Percentiles rank a stretch among this genome's conserved stretches.
These are phyloP conservation scores for Ormia ochracea DNA, from an alignment of 2,888 invertebrate genomes.

Conservation along the genomic window DNA sequence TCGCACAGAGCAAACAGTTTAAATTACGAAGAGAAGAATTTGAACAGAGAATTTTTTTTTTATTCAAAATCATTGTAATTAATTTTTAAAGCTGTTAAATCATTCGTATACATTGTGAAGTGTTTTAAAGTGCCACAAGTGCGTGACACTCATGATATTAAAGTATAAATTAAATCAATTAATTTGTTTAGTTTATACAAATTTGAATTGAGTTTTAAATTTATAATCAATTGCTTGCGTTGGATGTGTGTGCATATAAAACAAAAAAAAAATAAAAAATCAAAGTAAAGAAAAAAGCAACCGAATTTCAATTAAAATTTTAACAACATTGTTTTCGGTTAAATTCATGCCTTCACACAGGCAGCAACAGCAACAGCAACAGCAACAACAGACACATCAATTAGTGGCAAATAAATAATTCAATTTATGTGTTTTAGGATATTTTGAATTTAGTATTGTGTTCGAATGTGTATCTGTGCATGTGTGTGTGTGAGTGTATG, in stretches of 20 bases:
- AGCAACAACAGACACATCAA: conserved; percentile 39
- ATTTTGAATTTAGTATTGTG: conserved; percentile 5
- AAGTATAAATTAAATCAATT: background rate
- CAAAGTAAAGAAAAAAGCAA: background rate
- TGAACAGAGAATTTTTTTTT: too few relatives aligned
- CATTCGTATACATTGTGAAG: too few relatives aligned
- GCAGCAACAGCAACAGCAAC: conserved; percentile 1
- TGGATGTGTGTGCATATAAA: background rate
- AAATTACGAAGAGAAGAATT: too few relatives aligned
- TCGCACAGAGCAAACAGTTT: too few relatives aligned
- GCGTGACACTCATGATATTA: too few relatives aligned
- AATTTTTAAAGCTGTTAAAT: too few relatives aligned
- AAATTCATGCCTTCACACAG: conserved; percentile 34
- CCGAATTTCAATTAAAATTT: conserved; percentile 50
- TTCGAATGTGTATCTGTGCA: background rate
- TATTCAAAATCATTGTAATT: too few relatives aligned
- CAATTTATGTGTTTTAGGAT: conserved; percentile 55
- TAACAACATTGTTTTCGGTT: conserved; percentile 32
- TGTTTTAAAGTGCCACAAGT: too few relatives aligned
- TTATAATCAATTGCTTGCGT: conserved; percentile 8
- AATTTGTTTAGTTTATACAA: background rate
- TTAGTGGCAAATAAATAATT: conserved; percentile 56
- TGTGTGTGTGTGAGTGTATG: background rate
- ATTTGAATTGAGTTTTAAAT: background rate
- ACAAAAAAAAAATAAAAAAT: too few relatives aligned